phyloP scores from a whole-genome alignment of 2,113 vertebrate genomes.

The Nibea albiflora region DNA sequence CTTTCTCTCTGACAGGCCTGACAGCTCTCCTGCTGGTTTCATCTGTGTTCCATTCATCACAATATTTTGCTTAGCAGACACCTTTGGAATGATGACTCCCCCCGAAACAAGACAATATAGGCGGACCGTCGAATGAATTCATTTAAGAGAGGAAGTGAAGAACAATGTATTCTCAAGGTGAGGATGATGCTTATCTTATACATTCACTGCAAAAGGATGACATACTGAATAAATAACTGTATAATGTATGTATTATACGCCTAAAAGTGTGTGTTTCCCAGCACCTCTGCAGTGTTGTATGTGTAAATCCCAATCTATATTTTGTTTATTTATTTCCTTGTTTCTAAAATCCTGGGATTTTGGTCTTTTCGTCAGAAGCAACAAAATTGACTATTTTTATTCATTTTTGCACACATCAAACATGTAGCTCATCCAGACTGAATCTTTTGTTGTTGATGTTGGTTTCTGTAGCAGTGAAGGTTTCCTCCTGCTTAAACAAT shows the following conservation, averaged over 20 bases:
- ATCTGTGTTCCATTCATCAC: constrained; percentile 45
- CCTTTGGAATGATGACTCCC: not conserved
- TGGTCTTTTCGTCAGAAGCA: not conserved
- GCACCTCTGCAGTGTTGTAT: too few species aligned
- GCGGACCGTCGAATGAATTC: not conserved
- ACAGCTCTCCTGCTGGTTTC: constrained; percentile 22
- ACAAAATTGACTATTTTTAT: not conserved
- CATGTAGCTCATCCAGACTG: not conserved
- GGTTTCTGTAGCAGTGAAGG: not conserved
- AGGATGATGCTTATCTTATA: constrained; percentile 23
- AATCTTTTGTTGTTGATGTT: not conserved
- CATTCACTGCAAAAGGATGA: not conserved
- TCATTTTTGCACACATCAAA: not conserved
- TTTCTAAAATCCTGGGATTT: not conserved
- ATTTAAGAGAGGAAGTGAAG: not conserved
- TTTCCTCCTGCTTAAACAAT: not conserved
- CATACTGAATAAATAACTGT: not conserved
- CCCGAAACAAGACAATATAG: not conserved
- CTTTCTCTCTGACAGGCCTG: constrained; percentile 28
- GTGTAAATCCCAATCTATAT: not conserved
- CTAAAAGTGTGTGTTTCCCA: not conserved
- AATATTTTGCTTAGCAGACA: constrained; percentile 42
- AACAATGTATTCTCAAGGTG: constrained; percentile 21
- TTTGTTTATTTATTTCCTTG: not conserved
- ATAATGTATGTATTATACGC: not conserved